Conservation (phyloP, 2,888 invertebrate genomes). For the Agonopterix heracliana region DNA sequence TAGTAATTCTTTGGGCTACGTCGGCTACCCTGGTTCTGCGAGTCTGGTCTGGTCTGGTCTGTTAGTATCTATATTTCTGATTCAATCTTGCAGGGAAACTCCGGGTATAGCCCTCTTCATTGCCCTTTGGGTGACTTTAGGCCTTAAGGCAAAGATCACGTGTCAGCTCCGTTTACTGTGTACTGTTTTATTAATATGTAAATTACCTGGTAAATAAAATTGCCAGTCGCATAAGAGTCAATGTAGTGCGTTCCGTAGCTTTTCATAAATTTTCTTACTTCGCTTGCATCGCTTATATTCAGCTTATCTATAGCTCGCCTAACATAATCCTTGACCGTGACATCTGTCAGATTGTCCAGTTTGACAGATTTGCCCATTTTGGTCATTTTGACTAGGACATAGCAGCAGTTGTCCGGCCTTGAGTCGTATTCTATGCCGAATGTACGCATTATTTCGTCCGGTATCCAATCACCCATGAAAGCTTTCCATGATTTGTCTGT, state of each 20-base stretch:
- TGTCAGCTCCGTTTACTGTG: too few relatives aligned
- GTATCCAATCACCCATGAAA: slow-evolving; percentile 90
- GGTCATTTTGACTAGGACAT: slow-evolving; percentile 79
- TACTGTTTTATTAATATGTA: too few relatives aligned
- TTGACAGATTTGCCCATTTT: slow-evolving; percentile 82
- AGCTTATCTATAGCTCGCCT: slow-evolving; percentile 78
- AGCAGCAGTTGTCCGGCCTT: slow-evolving; percentile 84
- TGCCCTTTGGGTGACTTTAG: too few relatives aligned
- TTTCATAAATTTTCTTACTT: slow-evolving; percentile 85
- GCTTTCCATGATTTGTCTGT: slow-evolving; percentile 89
- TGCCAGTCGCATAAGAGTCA: slow-evolving; percentile 89
- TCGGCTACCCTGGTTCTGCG: too few relatives aligned
- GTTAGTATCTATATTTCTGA: too few relatives aligned
- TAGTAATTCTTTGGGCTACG: too few relatives aligned
- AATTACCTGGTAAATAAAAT: slow-evolving; percentile 89
- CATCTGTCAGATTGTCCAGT: slow-evolving; percentile 75
- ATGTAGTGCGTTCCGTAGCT: slow-evolving; percentile 92
- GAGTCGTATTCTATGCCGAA: slow-evolving; percentile 82
- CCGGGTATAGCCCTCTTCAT: too few relatives aligned
- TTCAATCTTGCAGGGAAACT: too few relatives aligned
- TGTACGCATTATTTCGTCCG: slow-evolving; percentile 86
- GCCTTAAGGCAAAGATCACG: too few relatives aligned
- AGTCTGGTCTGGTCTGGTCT: too few relatives aligned
- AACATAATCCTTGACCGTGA: slow-evolving; percentile 80
- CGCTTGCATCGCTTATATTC: slow-evolving; percentile 80